These are phyloP conservation scores for Aramus guarauna DNA, from an alignment of 2,113 vertebrate genomes.

Conservation along the genomic window DNA sequence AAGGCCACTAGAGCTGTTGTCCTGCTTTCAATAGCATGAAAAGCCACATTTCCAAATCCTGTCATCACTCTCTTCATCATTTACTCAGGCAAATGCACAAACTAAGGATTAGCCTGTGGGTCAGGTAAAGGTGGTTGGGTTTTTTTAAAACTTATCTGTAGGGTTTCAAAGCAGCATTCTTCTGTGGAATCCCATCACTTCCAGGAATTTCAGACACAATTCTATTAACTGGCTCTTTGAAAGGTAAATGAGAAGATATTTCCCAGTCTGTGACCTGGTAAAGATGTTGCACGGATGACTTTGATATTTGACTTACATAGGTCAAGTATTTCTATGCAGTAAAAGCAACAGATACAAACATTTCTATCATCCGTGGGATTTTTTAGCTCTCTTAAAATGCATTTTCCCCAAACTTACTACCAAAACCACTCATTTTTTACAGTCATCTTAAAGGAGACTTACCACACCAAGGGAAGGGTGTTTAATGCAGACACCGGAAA, in stretches of 20 bases:
- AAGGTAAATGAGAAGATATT: neutral
- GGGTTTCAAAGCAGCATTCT: neutral
- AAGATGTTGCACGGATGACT: neutral
- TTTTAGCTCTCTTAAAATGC: neutral
- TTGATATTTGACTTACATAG: neutral
- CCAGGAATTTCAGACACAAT: neutral
- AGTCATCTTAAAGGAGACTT: neutral
- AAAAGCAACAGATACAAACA: neutral
- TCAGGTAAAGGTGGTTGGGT: neutral
- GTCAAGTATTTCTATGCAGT: neutral
- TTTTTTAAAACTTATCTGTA: neutral
- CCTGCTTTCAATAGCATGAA: neutral
- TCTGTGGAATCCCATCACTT: neutral
- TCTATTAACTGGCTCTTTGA: neutral
- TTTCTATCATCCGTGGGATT: neutral
- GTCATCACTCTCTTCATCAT: accelerated
- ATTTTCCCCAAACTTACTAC: neutral
- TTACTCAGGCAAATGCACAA: accelerated
- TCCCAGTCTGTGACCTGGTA: neutral
- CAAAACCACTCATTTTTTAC: neutral
- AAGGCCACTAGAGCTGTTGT: neutral
- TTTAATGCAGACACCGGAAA: slow-evolving; percentile 57
- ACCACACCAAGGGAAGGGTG: neutral
- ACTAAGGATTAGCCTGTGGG: neutral
- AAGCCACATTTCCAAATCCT: neutral